Percentiles rank a stretch among this genome's conserved stretches.
These are phyloP conservation scores for Lottia gigantea DNA, from an alignment of 2,888 invertebrate species.

Conservation along the genomic window DNA sequence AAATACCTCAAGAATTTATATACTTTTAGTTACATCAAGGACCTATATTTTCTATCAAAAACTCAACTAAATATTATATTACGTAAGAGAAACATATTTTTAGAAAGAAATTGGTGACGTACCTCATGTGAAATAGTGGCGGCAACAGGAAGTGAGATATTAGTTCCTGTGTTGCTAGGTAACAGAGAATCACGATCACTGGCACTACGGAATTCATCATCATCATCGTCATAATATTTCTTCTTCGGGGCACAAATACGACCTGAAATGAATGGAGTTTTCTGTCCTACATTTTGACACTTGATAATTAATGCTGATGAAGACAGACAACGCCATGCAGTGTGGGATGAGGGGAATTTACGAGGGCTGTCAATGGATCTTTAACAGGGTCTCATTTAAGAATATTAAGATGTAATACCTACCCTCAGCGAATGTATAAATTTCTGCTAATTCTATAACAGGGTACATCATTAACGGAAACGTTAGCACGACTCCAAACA, in stretches of 20 bases:
- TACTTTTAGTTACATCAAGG: no score
- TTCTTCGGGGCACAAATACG: conserved; percentile 42
- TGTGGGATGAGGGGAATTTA: no score
- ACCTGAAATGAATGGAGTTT: conserved; percentile 28
- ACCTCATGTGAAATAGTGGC: conserved; percentile 14
- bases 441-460: conserved; percentile 60
- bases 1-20: no score
- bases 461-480: conserved; percentile 65
- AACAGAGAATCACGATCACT: conserved; percentile 29
- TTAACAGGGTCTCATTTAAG: no score
- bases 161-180: conserved; percentile 24
- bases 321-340: no score
- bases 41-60: no score
- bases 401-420: conserved; percentile 13
- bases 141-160: conserved; percentile 39
- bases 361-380: no score
- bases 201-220: conserved; percentile 21
- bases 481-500: conserved; percentile 60
- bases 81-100: no score
- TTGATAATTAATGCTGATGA: no score
- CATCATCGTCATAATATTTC: conserved; percentile 22
- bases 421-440: conserved; percentile 53
- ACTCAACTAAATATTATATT: no score
- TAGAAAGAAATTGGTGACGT: no score
- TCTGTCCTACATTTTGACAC: no score